Evolutionary conservation across 2,888 invertebrate species (phyloP), one percentile per base, ranked within the genome.

Genomic region (Harpalus rufipes): DNA sequence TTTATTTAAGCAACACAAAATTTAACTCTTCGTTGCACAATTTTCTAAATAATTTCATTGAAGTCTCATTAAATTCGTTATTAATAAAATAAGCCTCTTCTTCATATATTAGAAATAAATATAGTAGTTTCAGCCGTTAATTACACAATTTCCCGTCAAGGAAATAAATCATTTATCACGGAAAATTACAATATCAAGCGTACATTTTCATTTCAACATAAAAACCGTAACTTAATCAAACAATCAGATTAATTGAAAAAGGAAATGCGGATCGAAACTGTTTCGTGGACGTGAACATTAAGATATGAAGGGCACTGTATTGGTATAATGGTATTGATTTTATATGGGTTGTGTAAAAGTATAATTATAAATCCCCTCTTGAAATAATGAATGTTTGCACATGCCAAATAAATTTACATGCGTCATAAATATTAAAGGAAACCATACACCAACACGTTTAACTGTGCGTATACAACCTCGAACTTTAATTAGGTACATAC

Each of bases 161-260:
- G 18, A 63, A 63, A 12, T 21, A 63, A 51, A 63, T 63, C 63
- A 63, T 63, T 63, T 63, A 63, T 63, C 63, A 63, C 63, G 21
- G 21, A 63, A 63, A 63, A 63, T 63, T 63, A 63, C 63, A 63
- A 63, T 63, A 63, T 63, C 63, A 63, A 63, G 21, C 63, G 1
- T 63, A 63, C 63, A 63, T 63, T 63, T 63, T 63, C 18, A 63
- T 63, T 63, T 21, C 63, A 18, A 25, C 21, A 25, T 12, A 63
- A 21, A 63, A 63, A 63, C 63, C 25, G 7, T 25, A 21, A 63
- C 63, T 63, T 63, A 63, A 63, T 63, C 63, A 63, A 63, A 25
- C 63, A 63, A 63, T 63, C 63, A 63, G 21, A 63, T 21, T 63
- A 63, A 63, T 63, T 63, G 63, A 63, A 63, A 63, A 63, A 25